Percentiles rank a stretch among this genome's conserved stretches.
phyloP scores from a whole-genome alignment of 2,797 vertebrate species.

The Champsocephalus gunnari region DNA sequence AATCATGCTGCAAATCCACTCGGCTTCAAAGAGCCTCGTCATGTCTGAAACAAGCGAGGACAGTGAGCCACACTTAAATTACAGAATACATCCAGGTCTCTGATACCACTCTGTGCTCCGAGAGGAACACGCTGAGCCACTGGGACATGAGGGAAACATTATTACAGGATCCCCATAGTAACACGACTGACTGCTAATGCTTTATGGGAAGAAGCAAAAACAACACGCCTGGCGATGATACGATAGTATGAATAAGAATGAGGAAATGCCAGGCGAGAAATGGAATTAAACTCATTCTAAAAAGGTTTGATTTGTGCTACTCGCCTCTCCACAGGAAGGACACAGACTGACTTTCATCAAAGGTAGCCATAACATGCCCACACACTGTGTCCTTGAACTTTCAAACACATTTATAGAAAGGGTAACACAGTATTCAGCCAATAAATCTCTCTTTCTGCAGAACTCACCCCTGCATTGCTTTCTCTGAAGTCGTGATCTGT shows the following conservation, averaged over 20 bases:
- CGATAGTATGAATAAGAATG: conserved; percentile 12
- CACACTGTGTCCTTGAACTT: conserved; percentile 18
- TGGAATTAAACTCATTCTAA: background rate
- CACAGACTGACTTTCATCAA: conserved; percentile 24
- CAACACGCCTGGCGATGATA: conserved; percentile 4
- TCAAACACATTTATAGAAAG: conserved; percentile 3
- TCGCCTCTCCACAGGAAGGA: conserved; percentile 7
- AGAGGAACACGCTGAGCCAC: conserved; percentile 17
- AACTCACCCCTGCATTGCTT: conserved; percentile 13
- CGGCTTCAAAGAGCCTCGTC: conserved; percentile 55
- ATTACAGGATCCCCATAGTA: conserved; percentile 37
- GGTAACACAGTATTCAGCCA: background rate
- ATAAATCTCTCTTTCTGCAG: conserved; percentile 6
- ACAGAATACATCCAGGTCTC: conserved; percentile 32
- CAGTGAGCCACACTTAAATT: conserved; percentile 53
- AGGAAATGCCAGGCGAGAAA: conserved; percentile 3
- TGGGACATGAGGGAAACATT: conserved; percentile 37
- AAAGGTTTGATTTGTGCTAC: conserved; percentile 6
- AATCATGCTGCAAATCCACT: conserved; percentile 40
- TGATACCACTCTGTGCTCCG: conserved; percentile 27
- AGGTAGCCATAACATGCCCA: background rate
- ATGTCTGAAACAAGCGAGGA: conserved; percentile 50
- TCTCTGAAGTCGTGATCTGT: conserved; percentile 14
- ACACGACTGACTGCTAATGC: conserved; percentile 14
- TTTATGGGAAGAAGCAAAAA: background rate